phyloP scores from a whole-genome alignment of 30 jellyfish, hydroid and myxozoan species.

The Sanderia malayensis region DNA sequence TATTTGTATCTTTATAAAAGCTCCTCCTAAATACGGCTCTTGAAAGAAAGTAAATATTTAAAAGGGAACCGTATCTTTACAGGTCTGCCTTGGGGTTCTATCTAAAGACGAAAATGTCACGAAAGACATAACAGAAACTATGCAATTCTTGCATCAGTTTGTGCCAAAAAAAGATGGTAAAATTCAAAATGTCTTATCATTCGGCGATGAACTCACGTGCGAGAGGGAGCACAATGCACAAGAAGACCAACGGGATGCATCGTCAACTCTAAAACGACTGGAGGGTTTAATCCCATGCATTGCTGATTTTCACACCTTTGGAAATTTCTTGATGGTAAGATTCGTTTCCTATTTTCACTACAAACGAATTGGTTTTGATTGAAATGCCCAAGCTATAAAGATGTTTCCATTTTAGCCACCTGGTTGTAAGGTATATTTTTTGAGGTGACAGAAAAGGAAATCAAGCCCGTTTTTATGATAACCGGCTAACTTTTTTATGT shows the following conservation, averaged over 20 bases:
- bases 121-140: constrained; percentile 2
- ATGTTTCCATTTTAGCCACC: no score
- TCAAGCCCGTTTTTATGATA: no score
- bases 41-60: background rate
- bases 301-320: constrained; percentile 31
- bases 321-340: constrained; percentile 18
- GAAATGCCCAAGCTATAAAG: no score
- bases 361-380: background rate
- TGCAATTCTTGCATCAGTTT: constrained; percentile 23
- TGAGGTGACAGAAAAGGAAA: no score
- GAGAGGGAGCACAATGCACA: constrained; percentile 9
- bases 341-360: background rate
- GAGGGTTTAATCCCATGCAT: constrained; percentile 20
- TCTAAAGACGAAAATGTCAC: background rate
- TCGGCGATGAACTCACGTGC: constrained; percentile 27
- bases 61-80: background rate
- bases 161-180: constrained; percentile 12
- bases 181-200: background rate
- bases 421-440: no score
- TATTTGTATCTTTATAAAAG: background rate
- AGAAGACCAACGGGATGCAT: constrained; percentile 17
- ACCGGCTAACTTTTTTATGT: no score
- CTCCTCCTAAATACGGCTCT: background rate
- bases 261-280: constrained; percentile 9
- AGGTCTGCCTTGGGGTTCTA: constrained; percentile 22